phyloP scores from a whole-genome alignment of 1,140 invertebrate genomes.

The Bombus soroeensis region DNA sequence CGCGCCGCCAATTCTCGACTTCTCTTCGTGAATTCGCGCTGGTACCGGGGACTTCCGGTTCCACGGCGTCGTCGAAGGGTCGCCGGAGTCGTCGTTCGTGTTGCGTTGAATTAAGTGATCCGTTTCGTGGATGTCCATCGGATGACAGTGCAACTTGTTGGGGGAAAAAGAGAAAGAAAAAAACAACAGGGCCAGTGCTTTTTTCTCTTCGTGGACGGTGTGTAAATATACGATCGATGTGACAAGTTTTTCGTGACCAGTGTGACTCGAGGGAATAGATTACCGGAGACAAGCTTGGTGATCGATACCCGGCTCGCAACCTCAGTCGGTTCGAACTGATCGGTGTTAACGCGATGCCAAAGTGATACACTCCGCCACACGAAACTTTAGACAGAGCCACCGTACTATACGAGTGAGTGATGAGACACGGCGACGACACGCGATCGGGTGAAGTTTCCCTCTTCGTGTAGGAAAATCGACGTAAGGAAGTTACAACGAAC shows the following conservation, averaged over 20 bases:
- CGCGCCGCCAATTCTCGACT: conserved; percentile 35
- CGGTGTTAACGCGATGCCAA: neutral
- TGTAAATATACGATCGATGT: neutral
- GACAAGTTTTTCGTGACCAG: neutral
- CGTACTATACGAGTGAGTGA: conserved; percentile 34
- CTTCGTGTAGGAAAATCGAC: neutral
- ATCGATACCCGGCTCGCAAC: neutral
- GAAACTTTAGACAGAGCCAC: conserved; percentile 13
- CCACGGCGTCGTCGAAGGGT: conserved; percentile 8
- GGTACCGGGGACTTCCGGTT: conserved; percentile 40
- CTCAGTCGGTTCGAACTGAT: neutral
- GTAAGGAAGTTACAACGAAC: neutral
- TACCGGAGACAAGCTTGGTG: neutral
- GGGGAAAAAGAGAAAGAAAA: neutral
- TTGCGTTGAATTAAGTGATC: conserved; percentile 9
- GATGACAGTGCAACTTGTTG: conserved; percentile 35
- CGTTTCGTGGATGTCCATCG: conserved; percentile 1
- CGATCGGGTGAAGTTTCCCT: neutral
- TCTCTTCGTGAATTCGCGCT: neutral
- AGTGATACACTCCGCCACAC: neutral
- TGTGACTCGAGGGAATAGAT: neutral
- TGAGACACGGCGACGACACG: conserved; percentile 22
- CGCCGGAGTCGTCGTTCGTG: neutral
- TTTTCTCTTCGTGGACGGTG: neutral
- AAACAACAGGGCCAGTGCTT: neutral